Percentiles rank a stretch among this genome's conserved stretches.
These are phyloP conservation scores for Myripristis murdjan DNA, from an alignment of 2,797 vertebrate genomes.

Conservation along the genomic window DNA sequence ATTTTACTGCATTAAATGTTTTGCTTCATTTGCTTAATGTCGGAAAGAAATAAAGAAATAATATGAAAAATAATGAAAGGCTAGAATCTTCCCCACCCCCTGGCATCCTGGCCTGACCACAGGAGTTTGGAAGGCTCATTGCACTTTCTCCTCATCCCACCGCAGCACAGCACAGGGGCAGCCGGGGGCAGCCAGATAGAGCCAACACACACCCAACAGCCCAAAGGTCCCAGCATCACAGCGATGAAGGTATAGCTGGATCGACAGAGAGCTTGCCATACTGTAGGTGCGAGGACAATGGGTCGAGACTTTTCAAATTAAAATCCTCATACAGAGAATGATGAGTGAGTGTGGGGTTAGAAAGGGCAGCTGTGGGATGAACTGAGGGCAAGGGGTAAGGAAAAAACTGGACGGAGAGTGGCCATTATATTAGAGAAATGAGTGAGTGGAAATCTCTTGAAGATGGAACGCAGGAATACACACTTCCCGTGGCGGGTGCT, in stretches of 20 bases:
- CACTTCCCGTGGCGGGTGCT: too few relatives aligned
- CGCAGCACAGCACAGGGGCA: slow-evolving; percentile 59
- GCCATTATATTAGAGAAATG: background rate
- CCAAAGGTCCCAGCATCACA: slow-evolving; percentile 20
- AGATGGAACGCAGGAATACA: too few relatives aligned
- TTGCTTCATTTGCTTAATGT: slow-evolving; percentile 80
- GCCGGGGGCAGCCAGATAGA: slow-evolving; percentile 64
- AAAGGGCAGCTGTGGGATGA: background rate
- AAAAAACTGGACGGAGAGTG: background rate
- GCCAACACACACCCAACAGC: slow-evolving; percentile 34
- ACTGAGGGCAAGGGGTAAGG: background rate
- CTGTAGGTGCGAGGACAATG: background rate
- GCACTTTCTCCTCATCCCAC: slow-evolving; percentile 52
- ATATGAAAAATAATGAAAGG: slow-evolving; percentile 73
- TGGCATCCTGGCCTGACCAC: slow-evolving; percentile 74
- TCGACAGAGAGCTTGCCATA: background rate
- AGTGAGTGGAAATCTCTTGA: slow-evolving; percentile 3
- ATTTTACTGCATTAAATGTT: slow-evolving; percentile 70
- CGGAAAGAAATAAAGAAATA: slow-evolving; percentile 74
- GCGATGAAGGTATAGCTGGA: slow-evolving; percentile 12
- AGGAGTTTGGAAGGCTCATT: slow-evolving; percentile 70
- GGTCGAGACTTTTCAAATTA: slow-evolving; percentile 3
- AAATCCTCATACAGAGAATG: background rate
- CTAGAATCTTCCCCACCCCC: slow-evolving; percentile 41
- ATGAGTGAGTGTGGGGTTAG: background rate